Percentiles rank a stretch among this genome's conserved stretches.
These are phyloP conservation scores for Muraenolepis orangiensis DNA, from an alignment of 2,797 vertebrate genomes.

Conservation along the genomic window DNA sequence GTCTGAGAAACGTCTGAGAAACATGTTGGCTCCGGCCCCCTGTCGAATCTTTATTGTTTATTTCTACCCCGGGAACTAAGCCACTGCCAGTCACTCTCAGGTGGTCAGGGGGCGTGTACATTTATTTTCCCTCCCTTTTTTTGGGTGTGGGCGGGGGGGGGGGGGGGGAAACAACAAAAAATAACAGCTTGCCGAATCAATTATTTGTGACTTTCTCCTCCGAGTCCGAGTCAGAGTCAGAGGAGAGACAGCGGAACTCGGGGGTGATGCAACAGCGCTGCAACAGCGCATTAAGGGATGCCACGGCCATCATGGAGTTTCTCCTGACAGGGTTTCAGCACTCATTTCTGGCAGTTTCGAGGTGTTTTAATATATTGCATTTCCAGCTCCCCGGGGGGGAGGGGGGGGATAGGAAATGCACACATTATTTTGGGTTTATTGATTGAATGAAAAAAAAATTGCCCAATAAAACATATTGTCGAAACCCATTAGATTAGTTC, in stretches of 20 bases:
- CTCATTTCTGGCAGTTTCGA: neutral
- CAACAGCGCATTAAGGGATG: neutral
- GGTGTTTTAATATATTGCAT: neutral
- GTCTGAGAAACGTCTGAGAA: neutral
- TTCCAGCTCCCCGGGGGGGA: neutral
- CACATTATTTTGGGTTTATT: constrained; percentile 1
- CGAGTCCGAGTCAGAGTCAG: neutral
- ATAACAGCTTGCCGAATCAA: constrained; percentile 3
- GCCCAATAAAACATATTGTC: neutral
- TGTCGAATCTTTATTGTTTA: neutral
- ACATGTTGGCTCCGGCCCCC: neutral
- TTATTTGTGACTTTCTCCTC: constrained; percentile 2
- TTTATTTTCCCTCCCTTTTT: neutral
- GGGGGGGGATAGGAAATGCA: neutral
- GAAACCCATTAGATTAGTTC: neutral
- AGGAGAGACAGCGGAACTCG: neutral
- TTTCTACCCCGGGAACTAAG: neutral
- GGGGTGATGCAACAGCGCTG: neutral
- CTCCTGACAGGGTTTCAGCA: neutral
- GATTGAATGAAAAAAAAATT: neutral
- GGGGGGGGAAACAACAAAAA: neutral
- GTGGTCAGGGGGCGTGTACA: neutral
- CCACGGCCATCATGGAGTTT: neutral
- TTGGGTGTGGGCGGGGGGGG: no score
- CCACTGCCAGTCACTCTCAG: neutral